These are phyloP conservation scores for Muschampia plurimacula DNA, from an alignment of 2,888 invertebrate genomes.

Conservation along the genomic window DNA sequence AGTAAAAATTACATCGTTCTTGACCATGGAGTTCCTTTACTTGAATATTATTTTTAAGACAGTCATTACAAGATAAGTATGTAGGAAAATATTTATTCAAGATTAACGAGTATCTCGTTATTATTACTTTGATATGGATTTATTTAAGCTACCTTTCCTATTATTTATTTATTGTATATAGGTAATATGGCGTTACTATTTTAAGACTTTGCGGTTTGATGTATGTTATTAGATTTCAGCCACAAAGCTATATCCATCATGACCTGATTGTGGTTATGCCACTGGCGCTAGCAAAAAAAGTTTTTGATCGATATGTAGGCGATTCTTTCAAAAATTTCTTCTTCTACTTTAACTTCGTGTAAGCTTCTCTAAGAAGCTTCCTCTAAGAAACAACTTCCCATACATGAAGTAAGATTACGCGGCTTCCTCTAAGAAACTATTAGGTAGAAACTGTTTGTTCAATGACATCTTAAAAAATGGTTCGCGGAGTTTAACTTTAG, in stretches of 20 bases:
- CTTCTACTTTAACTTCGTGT: too few relatives aligned
- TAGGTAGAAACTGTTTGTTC: background rate
- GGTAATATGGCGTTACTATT: constrained; percentile 1
- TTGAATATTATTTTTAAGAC: background rate
- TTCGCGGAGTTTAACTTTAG: background rate
- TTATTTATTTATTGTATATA: constrained; percentile 5
- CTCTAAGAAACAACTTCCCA: too few relatives aligned
- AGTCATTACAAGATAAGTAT: constrained; percentile 1
- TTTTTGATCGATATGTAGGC: too few relatives aligned
- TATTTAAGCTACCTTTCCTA: constrained; percentile 12
- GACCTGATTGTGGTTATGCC: constrained; percentile 66
- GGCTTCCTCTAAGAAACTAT: too few relatives aligned
- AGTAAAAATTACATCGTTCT: constrained; percentile 49
- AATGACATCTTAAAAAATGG: background rate
- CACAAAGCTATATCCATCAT: constrained; percentile 60
- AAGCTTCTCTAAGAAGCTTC: too few relatives aligned
- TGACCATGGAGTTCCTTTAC: constrained; percentile 49
- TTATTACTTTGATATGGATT: background rate
- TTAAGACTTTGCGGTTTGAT: constrained; percentile 54
- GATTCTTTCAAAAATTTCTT: too few relatives aligned
- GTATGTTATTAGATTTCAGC: constrained; percentile 64
- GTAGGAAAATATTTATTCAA: constrained; percentile 18
- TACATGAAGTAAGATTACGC: too few relatives aligned
- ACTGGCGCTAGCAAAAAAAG: constrained; percentile 15
- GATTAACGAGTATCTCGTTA: background rate